Conservation (phyloP, 2,888 invertebrate species). For the Therioaphis trifolii region DNA sequence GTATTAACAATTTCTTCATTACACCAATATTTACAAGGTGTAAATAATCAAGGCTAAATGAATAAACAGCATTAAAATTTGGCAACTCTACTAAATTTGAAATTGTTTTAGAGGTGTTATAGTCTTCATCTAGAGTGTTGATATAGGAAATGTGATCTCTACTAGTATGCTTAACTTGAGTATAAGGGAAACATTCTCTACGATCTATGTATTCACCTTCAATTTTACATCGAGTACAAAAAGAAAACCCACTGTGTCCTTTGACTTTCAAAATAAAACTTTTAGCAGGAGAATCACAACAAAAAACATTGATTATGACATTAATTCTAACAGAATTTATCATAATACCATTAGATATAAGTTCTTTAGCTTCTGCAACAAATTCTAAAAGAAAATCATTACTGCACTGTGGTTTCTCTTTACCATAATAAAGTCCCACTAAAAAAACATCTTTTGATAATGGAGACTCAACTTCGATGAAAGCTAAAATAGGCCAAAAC, state of each 20-base stretch:
- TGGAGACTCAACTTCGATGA: not conserved
- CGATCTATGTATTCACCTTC: not conserved
- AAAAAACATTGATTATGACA: slow-evolving; percentile 1
- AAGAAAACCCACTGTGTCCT: slow-evolving; percentile 12
- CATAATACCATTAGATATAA: not conserved
- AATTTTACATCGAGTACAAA: too few species aligned
- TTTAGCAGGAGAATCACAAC: slow-evolving; percentile 2
- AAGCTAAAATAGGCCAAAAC: slow-evolving; percentile 12
- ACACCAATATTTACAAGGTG: too few species aligned
- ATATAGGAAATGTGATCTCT: slow-evolving; percentile 4
- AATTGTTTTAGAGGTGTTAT: not conserved
- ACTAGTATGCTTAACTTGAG: not conserved
- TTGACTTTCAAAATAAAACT: not conserved
- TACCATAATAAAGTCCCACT: slow-evolving; percentile 23
- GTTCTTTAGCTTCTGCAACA: not conserved
- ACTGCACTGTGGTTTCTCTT: not conserved
- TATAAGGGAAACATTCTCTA: not conserved
- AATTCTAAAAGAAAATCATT: slow-evolving; percentile 18
- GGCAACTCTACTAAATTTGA: not conserved
- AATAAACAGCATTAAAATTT: not conserved
- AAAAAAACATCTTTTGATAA: not conserved
- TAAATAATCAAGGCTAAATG: too few species aligned
- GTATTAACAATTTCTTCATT: slow-evolving; percentile 1
- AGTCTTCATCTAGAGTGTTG: not conserved
- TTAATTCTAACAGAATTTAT: not conserved